Conservation (phyloP, 2,797 vertebrate genomes). For the Triplophysa bombifrons region DNA sequence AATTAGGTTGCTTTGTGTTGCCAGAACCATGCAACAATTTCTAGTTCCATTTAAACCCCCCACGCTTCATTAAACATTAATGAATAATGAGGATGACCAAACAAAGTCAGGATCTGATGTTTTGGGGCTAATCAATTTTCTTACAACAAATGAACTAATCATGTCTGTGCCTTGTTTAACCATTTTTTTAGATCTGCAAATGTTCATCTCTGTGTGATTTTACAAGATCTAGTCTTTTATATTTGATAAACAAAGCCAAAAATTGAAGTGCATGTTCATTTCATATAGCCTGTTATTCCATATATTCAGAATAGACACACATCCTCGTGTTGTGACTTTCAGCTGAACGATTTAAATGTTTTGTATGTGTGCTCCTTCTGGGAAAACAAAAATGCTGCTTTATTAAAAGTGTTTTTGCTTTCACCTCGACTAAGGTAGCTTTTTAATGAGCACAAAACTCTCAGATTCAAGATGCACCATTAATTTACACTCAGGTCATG, state of each 20-base stretch:
- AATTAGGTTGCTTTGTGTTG: not conserved
- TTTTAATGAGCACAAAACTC: constrained; percentile 43
- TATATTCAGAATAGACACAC: not conserved
- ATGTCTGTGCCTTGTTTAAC: not conserved
- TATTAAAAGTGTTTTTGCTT: constrained; percentile 32
- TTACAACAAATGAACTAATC: not conserved
- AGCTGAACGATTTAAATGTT: not conserved
- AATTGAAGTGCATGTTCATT: not conserved
- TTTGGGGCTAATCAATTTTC: not conserved
- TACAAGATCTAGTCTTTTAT: not conserved
- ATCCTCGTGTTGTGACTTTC: not conserved
- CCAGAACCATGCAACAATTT: not conserved
- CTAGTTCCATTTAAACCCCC: not conserved
- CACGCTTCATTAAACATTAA: not conserved
- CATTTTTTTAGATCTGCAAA: not conserved
- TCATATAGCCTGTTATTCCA: not conserved
- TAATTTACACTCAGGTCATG: constrained; percentile 40
- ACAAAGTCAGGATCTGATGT: not conserved
- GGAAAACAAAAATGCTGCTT: constrained; percentile 6
- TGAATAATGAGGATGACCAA: not conserved
- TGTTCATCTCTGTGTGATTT: not conserved
- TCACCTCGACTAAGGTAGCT: constrained; percentile 10
- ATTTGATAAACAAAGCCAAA: not conserved
- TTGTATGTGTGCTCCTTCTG: not conserved
- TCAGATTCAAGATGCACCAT: constrained; percentile 22